Evolutionary conservation across 2,113 vertebrate species (phyloP), one percentile per base, ranked within the genome.

Genomic region (Cephalopholis sonnerati): DNA sequence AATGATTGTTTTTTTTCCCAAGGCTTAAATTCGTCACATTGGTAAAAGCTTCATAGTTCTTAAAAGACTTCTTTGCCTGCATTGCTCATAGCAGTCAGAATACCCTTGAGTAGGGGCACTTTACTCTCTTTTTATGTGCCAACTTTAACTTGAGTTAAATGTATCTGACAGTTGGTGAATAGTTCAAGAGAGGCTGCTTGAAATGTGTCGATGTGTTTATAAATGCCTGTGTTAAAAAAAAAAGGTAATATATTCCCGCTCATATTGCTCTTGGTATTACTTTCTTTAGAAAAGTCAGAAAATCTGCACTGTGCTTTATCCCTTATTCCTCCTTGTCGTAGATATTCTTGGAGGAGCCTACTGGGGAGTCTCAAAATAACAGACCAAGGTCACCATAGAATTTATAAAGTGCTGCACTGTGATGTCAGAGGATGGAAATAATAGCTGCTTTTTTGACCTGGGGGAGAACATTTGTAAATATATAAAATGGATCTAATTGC

Each of bases 401-500:
- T 54, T 63, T 44, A 25, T 11, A 39, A 68, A 57, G 25, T 62
- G 32, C 39, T 63, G 54, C 13, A 41, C 24, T 55, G 29, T 58
- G 13, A 24, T 59, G 66, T 80, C 53, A 65, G 66, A 74, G n/a
- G 24, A 70, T 71, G 13, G 18, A 27, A 77, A 11, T 57, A 68
- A 46, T 75, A 55, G 29, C 41, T 71, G 24, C 32, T 57, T 70
- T 58, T 83, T 77, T 57, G 9, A 20, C 58, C 66, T 13, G 32
- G 39, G 66, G 55, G 58, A 50, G 24, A 69, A 41, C 50, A 64
- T 75, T 76, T 67, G n/a, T 53, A 58, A 83, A 64, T 12, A 18
- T 29, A 68, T 51, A 32, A 66, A 77, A 61, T 17, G 0, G 12
- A 59, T 64, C 6, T 79, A 57, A 72, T 72, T 78, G 61, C 32